Conservation (phyloP, 1,140 invertebrate genomes). For the Drosophila rhopaloa region DNA sequence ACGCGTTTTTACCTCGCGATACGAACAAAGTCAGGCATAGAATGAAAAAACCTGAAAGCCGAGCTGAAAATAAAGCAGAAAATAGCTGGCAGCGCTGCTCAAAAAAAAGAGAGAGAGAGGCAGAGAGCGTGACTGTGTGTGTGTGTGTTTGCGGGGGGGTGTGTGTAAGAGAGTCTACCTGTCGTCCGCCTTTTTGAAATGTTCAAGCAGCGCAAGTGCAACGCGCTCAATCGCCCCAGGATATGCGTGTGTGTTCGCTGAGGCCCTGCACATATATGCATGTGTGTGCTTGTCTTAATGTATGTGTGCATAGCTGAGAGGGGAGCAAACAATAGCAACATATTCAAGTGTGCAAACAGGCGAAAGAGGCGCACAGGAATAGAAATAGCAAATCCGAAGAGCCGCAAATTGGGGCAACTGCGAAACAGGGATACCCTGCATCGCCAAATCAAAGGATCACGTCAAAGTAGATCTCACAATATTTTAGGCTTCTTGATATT, state of each 20-base stretch:
- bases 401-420: conserved; percentile 7
- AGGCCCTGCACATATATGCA: conserved; percentile 1
- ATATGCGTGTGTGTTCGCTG: conserved; percentile 23
- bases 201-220: conserved; percentile 72
- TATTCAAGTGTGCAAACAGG: conserved; percentile 61
- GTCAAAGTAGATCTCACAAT: not conserved
- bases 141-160: conserved; percentile 2
- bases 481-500: too few relatives aligned
- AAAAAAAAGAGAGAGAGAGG: conserved; percentile 16
- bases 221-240: conserved; percentile 65
- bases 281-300: not conserved
- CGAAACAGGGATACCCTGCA: conserved; percentile 21
- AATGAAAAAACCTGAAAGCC: conserved; percentile 72
- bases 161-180: conserved; percentile 50
- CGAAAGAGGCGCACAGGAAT: conserved; percentile 40
- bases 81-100: conserved; percentile 26
- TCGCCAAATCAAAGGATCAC: not conserved
- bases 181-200: conserved; percentile 31
- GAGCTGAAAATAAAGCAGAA: conserved; percentile 58
- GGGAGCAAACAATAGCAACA: conserved; percentile 62
- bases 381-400: conserved; percentile 28
- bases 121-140: conserved; percentile 29
- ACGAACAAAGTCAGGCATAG: conserved; percentile 72
- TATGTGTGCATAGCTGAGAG: conserved; percentile 23
- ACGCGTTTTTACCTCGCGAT: conserved; percentile 73